A percentile compares a stretch with the other conserved stretches of the same genome.
phyloP scores from a whole-genome alignment of 2,888 invertebrate genomes.

The Lycaena phlaeas region DNA sequence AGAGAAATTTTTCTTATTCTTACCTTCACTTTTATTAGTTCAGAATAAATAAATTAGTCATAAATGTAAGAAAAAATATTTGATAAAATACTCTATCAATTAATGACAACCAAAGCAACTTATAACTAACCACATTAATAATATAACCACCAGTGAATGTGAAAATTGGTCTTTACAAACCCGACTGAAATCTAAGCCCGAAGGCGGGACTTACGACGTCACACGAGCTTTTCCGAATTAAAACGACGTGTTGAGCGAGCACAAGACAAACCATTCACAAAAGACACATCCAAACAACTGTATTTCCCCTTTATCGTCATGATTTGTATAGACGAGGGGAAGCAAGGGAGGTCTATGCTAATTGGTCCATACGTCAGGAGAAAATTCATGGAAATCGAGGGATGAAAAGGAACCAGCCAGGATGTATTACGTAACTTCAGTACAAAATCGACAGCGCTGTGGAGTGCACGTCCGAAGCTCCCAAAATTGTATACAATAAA shows the following conservation, averaged over 20 bases:
- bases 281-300: no score
- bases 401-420: slow-evolving; percentile 48
- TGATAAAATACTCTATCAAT: no score
- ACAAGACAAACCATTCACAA: slow-evolving; percentile 28
- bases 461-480: slow-evolving; percentile 36
- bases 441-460: slow-evolving; percentile 39
- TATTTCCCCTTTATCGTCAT: slow-evolving; percentile 8
- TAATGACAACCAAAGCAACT: no score
- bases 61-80: no score
- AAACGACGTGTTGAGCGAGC: slow-evolving; percentile 29
- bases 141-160: no score
- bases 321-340: slow-evolving; percentile 10
- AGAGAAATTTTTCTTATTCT: no score
- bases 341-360: slow-evolving; percentile 28
- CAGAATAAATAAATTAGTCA: no score
- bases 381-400: slow-evolving; percentile 42
- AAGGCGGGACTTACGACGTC: slow-evolving; percentile 47
- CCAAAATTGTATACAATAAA: slow-evolving; percentile 43
- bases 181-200: slow-evolving; percentile 27
- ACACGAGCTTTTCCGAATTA: slow-evolving; percentile 45
- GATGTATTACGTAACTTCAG: slow-evolving; percentile 65
- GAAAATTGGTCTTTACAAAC: no score
- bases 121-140: no score
- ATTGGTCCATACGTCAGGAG: slow-evolving; percentile 28
- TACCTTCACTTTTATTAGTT: no score